Percentiles rank a stretch among this genome's conserved stretches.
These are phyloP conservation scores for Muraenolepis orangiensis DNA, from an alignment of 2,797 vertebrate genomes.

Conservation along the genomic window DNA sequence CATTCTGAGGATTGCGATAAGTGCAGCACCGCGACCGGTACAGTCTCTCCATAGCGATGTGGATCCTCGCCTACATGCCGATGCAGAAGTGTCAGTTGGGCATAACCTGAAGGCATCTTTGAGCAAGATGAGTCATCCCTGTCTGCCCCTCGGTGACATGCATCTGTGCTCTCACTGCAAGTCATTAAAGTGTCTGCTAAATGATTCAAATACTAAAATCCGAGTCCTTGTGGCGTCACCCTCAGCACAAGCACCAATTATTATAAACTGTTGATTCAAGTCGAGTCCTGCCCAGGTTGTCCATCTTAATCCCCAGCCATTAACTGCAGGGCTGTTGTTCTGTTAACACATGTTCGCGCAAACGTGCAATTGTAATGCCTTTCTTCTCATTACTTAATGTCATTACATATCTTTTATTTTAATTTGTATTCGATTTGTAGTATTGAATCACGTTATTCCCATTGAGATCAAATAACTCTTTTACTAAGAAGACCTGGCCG, in stretches of 20 bases:
- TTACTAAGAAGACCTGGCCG: not conserved
- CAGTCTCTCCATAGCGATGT: too few relatives aligned
- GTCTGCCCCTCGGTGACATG: not conserved
- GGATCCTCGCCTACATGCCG: not conserved
- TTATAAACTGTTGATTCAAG: not conserved
- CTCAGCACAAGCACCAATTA: too few relatives aligned
- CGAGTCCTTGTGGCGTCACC: not conserved
- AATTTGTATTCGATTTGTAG: not conserved
- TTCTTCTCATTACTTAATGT: not conserved
- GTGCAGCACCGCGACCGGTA: too few relatives aligned
- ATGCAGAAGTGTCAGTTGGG: not conserved
- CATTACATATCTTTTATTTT: not conserved
- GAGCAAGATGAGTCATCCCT: not conserved
- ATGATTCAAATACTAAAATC: not conserved
- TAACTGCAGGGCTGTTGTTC: not conserved
- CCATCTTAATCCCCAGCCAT: not conserved
- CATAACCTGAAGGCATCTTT: too few relatives aligned
- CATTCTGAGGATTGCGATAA: too few relatives aligned
- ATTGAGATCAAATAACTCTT: not conserved
- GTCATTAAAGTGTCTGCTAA: not conserved
- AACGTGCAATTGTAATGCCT: not conserved
- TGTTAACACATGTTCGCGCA: not conserved
- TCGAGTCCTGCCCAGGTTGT: not conserved
- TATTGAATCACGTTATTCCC: not conserved
- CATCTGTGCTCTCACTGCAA: too few relatives aligned